Conservation (phyloP, 2,797 vertebrate species). For the Garrulus glandarius region DNA sequence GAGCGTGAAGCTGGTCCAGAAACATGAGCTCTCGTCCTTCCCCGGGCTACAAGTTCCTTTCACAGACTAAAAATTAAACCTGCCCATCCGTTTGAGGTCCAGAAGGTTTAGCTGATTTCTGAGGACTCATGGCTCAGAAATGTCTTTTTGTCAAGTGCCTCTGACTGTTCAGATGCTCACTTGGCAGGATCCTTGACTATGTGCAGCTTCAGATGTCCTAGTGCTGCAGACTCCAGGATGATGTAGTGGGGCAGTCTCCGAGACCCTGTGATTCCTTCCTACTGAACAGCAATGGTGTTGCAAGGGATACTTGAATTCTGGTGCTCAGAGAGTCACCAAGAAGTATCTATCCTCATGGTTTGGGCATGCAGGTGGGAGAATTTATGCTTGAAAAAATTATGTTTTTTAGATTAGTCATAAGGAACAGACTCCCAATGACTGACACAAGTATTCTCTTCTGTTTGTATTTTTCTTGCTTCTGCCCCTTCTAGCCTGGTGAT, state of each 20-base stretch:
- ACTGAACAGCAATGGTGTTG: accelerated
- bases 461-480: neutral
- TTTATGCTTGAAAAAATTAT: neutral
- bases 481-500: neutral
- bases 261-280: neutral
- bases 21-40: neutral
- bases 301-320: neutral
- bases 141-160: neutral
- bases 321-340: neutral
- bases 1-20: neutral
- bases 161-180: neutral
- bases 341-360: neutral
- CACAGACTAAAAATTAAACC: neutral
- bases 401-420: neutral
- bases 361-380: neutral
- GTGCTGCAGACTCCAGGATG: accelerated
- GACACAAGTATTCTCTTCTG: neutral
- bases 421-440: neutral
- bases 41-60: neutral
- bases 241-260: accelerated
- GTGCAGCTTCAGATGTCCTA: neutral
- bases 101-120: neutral
- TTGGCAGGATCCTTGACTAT: neutral
- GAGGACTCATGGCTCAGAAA: neutral
- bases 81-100: neutral